Conservation (phyloP, 2,888 invertebrate genomes). For the Apamea crenata region DNA sequence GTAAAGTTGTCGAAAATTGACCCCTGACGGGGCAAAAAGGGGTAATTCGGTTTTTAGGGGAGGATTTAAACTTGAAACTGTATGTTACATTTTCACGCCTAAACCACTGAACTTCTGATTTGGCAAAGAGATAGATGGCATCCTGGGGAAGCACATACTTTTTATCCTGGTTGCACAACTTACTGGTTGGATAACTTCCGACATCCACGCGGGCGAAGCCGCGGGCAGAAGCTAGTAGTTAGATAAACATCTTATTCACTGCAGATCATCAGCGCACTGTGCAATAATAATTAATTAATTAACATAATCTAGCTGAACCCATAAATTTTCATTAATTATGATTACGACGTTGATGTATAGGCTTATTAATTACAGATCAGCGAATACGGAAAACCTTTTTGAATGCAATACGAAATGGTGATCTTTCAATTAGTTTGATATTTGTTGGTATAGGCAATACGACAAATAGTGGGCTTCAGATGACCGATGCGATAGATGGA, state of each 20-base stretch:
- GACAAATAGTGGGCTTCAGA: not conserved
- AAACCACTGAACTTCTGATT: no score
- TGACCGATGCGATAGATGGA: conserved; percentile 20
- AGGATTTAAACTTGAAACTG: no score
- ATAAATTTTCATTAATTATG: conserved; percentile 37
- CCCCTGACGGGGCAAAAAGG: no score
- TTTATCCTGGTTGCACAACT: no score
- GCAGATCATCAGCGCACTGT: not conserved
- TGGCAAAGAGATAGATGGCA: no score
- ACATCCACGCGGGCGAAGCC: no score
- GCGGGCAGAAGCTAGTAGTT: no score
- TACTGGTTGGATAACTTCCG: no score
- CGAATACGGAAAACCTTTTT: not conserved
- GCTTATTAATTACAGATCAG: conserved; percentile 15
- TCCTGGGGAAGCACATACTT: no score
- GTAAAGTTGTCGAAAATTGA: no score
- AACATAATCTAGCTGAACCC: conserved; percentile 22
- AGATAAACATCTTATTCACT: not conserved
- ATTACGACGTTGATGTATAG: conserved; percentile 47
- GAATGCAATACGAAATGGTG: not conserved
- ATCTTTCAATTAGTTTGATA: conserved; percentile 32
- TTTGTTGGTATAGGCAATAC: not conserved
- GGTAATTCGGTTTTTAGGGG: no score
- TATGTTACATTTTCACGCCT: no score
- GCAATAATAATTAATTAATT: conserved; percentile 23